Evolutionary conservation across 2,113 vertebrate genomes (phyloP).

Genomic region (Motacilla alba): DNA sequence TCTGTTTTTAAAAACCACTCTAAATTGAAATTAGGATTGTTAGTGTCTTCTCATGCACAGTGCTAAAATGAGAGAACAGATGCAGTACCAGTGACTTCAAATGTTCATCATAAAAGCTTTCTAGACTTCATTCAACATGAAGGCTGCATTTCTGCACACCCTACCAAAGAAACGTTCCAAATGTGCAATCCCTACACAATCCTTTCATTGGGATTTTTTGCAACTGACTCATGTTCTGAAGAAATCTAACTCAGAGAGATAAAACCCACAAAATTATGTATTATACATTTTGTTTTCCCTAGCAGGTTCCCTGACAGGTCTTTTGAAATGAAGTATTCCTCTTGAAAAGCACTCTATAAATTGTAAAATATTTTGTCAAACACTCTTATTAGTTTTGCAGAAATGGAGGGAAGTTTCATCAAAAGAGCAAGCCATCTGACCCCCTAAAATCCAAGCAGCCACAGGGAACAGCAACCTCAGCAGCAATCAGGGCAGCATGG

Average conservation of each 20-base stretch:
- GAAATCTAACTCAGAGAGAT: neutral
- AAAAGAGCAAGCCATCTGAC: neutral
- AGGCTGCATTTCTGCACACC: neutral
- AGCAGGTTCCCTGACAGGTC: neutral
- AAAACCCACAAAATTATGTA: neutral
- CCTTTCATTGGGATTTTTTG: neutral
- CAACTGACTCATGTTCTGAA: neutral
- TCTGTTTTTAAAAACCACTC: neutral
- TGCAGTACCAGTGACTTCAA: neutral
- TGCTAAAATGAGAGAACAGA: neutral
- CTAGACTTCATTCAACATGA: neutral
- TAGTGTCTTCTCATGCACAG: neutral
- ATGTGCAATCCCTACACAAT: neutral
- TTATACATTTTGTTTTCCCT: neutral
- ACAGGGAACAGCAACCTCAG: neutral
- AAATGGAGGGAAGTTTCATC: neutral
- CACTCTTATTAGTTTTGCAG: neutral
- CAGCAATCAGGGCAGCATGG: neutral
- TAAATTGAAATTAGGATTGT: neutral
- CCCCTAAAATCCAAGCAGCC: neutral
- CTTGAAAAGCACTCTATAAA: neutral
- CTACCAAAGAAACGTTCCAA: neutral
- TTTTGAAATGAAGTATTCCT: neutral
- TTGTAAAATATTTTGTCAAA: neutral
- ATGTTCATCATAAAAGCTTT: neutral